Percentiles rank a stretch among this genome's conserved stretches.
These are phyloP conservation scores for Ophiothrix spiculata DNA, from an alignment of 35 echinoderm and acorn worm species.

Conservation along the genomic window DNA sequence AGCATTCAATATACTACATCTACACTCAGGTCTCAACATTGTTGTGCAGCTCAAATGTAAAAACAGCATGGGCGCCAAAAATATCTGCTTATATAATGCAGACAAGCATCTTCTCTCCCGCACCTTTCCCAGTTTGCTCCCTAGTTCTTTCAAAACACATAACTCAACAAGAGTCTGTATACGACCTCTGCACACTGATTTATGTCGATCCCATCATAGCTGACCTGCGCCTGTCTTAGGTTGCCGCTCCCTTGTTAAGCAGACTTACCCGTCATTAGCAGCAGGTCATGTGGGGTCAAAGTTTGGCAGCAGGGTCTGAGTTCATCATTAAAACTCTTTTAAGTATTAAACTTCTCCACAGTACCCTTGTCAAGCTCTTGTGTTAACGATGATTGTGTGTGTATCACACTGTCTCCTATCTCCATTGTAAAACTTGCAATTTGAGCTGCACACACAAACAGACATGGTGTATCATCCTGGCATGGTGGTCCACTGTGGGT, in stretches of 20 bases:
- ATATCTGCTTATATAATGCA: neutral
- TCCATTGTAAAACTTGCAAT: neutral
- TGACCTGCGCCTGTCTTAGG: constrained; percentile 5
- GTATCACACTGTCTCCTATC: neutral
- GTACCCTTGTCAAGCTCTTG: neutral
- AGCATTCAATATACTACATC: no score
- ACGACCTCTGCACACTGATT: neutral
- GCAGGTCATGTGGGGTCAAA: neutral
- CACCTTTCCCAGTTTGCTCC: neutral
- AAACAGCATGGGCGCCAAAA: neutral
- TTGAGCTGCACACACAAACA: constrained; percentile 2
- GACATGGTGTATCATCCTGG: neutral
- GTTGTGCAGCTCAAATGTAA: constrained; percentile 12
- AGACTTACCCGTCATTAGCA: constrained; percentile 12
- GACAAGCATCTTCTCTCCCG: neutral
- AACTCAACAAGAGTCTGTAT: neutral
- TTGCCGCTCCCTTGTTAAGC: neutral
- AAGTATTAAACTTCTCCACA: neutral
- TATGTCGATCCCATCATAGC: neutral
- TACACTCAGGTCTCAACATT: neutral
- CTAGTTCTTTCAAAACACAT: no score
- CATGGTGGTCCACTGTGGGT: no score
- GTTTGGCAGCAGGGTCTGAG: neutral
- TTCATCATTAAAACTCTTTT: neutral
- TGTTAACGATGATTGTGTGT: neutral